Evolutionary conservation across 2,888 invertebrate species (phyloP), one percentile per base, ranked within the genome.

Genomic region (Stenodera caucasica): DNA sequence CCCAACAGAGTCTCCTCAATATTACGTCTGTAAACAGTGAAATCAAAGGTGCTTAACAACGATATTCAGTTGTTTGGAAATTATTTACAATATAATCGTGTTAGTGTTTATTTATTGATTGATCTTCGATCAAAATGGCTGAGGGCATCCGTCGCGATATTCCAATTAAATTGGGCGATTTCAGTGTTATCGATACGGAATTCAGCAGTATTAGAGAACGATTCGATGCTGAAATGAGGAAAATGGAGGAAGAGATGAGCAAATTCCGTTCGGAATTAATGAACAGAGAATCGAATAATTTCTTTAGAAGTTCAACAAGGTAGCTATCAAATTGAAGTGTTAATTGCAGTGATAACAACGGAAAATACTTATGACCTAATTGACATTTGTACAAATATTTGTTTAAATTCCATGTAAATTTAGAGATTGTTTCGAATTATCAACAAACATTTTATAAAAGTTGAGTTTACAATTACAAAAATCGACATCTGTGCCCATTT

Each of bases 221-320:
- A 72, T 96, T 96, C 82, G 96, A 97, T 82, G 90, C 91, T 68
- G 97, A 98, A 86, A 97, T 98, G 97, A 87, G 91, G 77, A 94
- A 96, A 84, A 97, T 98, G 94, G 97, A 98, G 84, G 96, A 96
- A 77, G 97, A 97, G 84, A 97, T 97, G 97, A 90, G 91, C 81
- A 90, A 91, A 84, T 96, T 96, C 84, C 87, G 96, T 75, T 91
- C 92, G 70, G 94, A 95, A 81, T 85, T 96, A 68, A 92, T 95
- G 90, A 94, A 93, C 82, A 89, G 93, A 77, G 96, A 96, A 82
- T 91, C 92, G 77, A 90, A 91, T 81, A 92, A 93, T 78, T 93
- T 94, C 85, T 94, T 94, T 83, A 92, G 92, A 84, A 90, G 89
- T 81, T 90, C 92, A 75, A 89, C 90, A 78, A 93, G 93, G 93